Evolutionary conservation across 2,113 vertebrate genomes (phyloP), one percentile per base, ranked within the genome.

Genomic region (Chelonoidis abingdonii): DNA sequence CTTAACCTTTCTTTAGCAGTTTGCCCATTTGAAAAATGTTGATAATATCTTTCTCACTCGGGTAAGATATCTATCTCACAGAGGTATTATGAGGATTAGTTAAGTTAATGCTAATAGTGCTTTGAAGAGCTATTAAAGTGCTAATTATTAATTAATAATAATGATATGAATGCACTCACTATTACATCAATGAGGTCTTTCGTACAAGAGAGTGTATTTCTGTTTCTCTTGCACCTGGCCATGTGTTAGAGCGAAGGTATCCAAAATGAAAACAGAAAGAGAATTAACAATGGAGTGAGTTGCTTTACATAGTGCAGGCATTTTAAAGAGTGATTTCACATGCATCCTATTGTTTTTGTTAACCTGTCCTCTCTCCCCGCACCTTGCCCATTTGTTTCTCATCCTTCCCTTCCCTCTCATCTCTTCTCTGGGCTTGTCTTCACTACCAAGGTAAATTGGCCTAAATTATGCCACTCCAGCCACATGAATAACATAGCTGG

Each of bases 131-230:
- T 54, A 16, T 79, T 91, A 59, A 80, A 16, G 84, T 84, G 27
- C 29, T 78, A 56, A 56, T 54, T 29, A 62, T 79, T 41, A 44
- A 24, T 62, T 89, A 82, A 62, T 31, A 82, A 59, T 24, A 84
- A 8, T 79, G 44, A 9, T n/a, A 86, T 49, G 80, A 84, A 94
- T 31, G 8, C 10, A 29, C 21, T 25, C 75, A 38, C 21, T 8
- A 57, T 65, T 88, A 2, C 25, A 82, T 80, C 19, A 69, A 2
- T n/a, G 2, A 41, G 3, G 4, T 8, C 56, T 56, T 89, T 87
- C 88, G 38, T 86, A 44, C 35, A 59, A 88, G 57, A 78, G 44
- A 3, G n/a, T 87, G 82, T n/a, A 27, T 82, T 94, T 88, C 49
- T 85, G 22, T 83, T 92, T 93, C 35, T 80, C 44, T 54, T 11